Evolutionary conservation across 37 sponge, comb jelly and placozoan species (phyloP).

Genomic region (Chondrilla cf. caribensis): DNA sequence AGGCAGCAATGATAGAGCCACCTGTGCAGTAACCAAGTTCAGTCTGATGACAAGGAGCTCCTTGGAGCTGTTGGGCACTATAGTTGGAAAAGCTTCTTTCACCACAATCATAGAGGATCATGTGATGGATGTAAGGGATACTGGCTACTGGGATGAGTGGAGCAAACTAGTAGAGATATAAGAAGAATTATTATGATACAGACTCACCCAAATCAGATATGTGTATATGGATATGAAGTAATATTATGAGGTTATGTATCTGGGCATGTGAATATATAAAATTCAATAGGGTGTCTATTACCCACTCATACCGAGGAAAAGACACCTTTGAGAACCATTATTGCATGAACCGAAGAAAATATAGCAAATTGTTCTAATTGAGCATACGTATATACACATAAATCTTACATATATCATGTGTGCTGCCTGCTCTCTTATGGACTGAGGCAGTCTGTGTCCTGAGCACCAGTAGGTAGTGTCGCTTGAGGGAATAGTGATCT

Average conservation of each 20-base stretch:
- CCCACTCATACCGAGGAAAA: too few species aligned
- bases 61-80: neutral
- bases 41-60: neutral
- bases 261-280: too few species aligned
- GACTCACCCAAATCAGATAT: too few species aligned
- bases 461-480: constrained; percentile 63
- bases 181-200: too few species aligned
- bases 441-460: constrained; percentile 27
- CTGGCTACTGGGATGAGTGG: neutral
- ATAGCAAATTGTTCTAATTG: too few species aligned
- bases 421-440: neutral
- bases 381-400: too few species aligned
- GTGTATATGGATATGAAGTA: too few species aligned
- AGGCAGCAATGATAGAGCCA: neutral
- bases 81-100: neutral
- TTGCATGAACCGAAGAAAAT: too few species aligned
- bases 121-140: neutral
- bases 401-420: constrained; percentile 44
- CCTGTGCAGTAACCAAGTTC: neutral
- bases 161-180: neutral
- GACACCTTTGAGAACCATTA: too few species aligned
- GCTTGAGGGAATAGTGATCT: constrained; percentile 25
- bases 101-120: neutral
- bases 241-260: too few species aligned
- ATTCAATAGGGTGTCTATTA: too few species aligned